These are phyloP conservation scores for Spisula subtruncata DNA, from an alignment of 2,888 invertebrate species.

Conservation along the genomic window DNA sequence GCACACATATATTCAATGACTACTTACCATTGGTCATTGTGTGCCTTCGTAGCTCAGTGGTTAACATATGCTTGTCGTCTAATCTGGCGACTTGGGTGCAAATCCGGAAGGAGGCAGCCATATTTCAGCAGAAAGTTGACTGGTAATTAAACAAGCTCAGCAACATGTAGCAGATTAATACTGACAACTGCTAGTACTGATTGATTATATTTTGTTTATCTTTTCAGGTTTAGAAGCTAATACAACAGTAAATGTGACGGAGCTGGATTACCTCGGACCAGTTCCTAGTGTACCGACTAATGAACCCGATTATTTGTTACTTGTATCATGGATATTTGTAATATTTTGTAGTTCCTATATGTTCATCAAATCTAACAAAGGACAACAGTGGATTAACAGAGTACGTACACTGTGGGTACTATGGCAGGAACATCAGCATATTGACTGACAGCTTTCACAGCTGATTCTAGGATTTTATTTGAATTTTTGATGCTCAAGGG, in stretches of 20 bases:
- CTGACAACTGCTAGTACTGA: too few species aligned
- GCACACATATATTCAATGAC: too few species aligned
- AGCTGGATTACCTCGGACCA: slow-evolving; percentile 90
- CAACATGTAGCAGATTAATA: too few species aligned
- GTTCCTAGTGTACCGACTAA: slow-evolving; percentile 93
- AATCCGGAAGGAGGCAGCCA: too few species aligned
- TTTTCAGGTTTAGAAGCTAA: slow-evolving; percentile 81
- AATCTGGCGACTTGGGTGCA: too few species aligned
- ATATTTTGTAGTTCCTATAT: slow-evolving; percentile 86
- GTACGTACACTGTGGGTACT: slow-evolving; percentile 81
- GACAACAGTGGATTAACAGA: slow-evolving; percentile 81
- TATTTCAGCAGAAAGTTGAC: too few species aligned
- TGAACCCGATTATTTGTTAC: slow-evolving; percentile 94
- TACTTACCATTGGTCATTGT: too few species aligned
- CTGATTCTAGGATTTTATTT: neutral
- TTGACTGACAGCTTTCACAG: slow-evolving; percentile 75
- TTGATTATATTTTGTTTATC: too few species aligned
- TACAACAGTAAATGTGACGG: slow-evolving; percentile 77
- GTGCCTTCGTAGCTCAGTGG: too few species aligned
- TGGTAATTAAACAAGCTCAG: too few species aligned
- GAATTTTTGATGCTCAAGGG: neutral
- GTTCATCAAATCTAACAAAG: slow-evolving; percentile 80
- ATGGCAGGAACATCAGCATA: slow-evolving; percentile 86
- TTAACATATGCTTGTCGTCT: too few species aligned
- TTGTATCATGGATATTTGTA: slow-evolving; percentile 95